Conservation (phyloP, 2,888 invertebrate genomes). For the Melieria picta region DNA sequence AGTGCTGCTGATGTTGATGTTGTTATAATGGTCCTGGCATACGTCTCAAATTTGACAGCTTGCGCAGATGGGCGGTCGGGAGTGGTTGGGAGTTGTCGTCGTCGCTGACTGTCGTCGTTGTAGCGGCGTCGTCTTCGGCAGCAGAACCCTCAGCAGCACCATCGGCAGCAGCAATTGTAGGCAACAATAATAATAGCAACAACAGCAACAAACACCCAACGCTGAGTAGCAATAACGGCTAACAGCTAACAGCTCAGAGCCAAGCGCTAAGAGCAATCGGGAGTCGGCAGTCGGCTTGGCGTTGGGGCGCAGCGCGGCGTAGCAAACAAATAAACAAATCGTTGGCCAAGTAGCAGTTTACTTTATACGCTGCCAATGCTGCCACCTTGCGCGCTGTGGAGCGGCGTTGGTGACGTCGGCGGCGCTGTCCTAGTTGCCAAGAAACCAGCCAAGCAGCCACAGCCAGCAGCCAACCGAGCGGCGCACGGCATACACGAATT, state of each 20-base stretch:
- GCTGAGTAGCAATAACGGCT: not conserved
- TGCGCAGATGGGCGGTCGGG: too few species aligned
- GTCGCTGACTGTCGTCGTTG: too few species aligned
- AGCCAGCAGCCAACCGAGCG: not conserved
- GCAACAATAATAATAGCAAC: slow-evolving; percentile 11
- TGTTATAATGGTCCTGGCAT: slow-evolving; percentile 14
- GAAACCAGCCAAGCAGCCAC: not conserved
- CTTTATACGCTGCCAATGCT: not conserved
- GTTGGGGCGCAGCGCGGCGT: too few species aligned
- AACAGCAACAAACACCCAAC: not conserved
- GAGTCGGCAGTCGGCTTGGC: too few species aligned
- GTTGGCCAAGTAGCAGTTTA: not conserved
- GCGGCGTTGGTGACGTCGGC: not conserved
- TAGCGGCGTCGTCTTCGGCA: too few species aligned
- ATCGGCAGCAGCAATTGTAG: slow-evolving; percentile 10
- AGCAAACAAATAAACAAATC: not conserved
- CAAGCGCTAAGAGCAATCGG: too few species aligned
- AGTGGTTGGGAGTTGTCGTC: too few species aligned
- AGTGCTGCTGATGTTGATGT: not conserved
- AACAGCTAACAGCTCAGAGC: not conserved
- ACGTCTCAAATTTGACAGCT: slow-evolving; percentile 31
- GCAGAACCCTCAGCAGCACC: too few species aligned
- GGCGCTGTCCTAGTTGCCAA: not conserved
- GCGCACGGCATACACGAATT: too few species aligned
- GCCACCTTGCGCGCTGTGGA: not conserved